Conservation (phyloP, 2,113 vertebrate genomes). For the Strigops habroptila region DNA sequence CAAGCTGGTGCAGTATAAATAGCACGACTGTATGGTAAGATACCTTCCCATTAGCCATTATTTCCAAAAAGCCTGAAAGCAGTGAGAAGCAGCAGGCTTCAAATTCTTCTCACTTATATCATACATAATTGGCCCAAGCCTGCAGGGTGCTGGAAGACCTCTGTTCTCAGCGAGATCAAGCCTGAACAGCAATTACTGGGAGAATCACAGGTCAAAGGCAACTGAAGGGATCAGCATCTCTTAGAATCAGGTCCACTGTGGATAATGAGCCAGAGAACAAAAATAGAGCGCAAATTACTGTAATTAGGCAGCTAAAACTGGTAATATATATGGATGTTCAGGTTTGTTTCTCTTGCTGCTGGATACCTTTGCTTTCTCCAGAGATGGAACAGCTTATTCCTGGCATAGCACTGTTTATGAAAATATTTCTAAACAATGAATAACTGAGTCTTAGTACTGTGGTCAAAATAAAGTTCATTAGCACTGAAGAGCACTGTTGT, state of each 20-base stretch:
- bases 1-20: not conserved
- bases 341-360: not conserved
- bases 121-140: not conserved
- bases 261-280: constrained; percentile 29
- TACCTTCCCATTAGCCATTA: constrained; percentile 28
- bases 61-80: constrained; percentile 27
- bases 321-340: not conserved
- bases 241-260: not conserved
- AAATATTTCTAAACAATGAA: not conserved
- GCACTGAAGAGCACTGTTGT: not conserved
- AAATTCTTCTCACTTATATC: not conserved
- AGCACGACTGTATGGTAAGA: not conserved
- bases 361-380: not conserved
- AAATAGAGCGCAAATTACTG: constrained; percentile 26
- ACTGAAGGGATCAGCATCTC: constrained; percentile 6
- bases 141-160: not conserved
- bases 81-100: constrained; percentile 21
- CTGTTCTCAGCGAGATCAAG: not conserved
- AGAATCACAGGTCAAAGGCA: constrained; percentile 46
- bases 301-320: constrained; percentile 27
- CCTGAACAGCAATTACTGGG: constrained; percentile 14
- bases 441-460: not conserved
- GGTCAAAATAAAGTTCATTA: not conserved
- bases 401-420: not conserved
- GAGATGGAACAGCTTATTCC: not conserved